These are phyloP conservation scores for Metridium senile DNA, from an alignment of 92 coral and sea anemone species.

Conservation along the genomic window DNA sequence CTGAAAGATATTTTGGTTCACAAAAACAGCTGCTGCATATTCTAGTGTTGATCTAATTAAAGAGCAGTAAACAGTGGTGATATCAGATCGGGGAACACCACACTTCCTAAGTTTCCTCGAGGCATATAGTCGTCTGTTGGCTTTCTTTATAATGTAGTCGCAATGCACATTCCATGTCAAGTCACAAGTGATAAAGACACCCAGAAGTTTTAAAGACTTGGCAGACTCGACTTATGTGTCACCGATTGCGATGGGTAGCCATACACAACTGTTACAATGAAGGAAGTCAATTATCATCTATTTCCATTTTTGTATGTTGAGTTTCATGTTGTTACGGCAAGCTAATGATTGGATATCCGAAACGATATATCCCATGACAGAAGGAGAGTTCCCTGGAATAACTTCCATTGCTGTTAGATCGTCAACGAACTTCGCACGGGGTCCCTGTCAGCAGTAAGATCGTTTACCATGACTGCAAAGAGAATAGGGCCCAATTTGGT, in stretches of 20 bases:
- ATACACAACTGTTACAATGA: too few species aligned
- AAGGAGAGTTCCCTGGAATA: constrained; percentile 21
- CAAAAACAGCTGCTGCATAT: too few species aligned
- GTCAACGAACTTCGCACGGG: constrained; percentile 14
- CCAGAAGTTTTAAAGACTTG: too few species aligned
- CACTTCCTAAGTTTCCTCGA: constrained; percentile 30
- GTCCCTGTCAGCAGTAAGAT: constrained; percentile 1
- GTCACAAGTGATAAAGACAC: too few species aligned
- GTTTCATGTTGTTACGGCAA: too few species aligned
- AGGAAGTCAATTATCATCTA: too few species aligned
- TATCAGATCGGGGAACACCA: constrained; percentile 25
- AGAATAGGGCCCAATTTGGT: neutral
- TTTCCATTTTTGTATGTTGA: too few species aligned
- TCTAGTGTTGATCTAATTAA: constrained; percentile 43
- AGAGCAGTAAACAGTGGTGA: constrained; percentile 40
- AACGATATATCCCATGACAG: constrained; percentile 5
- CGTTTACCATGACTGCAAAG: neutral
- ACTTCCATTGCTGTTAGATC: constrained; percentile 11
- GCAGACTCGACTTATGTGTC: too few species aligned
- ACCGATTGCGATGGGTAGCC: too few species aligned
- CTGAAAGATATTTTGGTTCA: constrained; percentile 43
- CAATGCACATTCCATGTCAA: constrained; percentile 43
- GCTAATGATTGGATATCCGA: neutral
- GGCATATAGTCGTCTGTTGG: constrained; percentile 45
- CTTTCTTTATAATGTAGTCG: constrained; percentile 51